phyloP scores from a whole-genome alignment of 1,140 invertebrate genomes.

The Drosophila funebris region DNA sequence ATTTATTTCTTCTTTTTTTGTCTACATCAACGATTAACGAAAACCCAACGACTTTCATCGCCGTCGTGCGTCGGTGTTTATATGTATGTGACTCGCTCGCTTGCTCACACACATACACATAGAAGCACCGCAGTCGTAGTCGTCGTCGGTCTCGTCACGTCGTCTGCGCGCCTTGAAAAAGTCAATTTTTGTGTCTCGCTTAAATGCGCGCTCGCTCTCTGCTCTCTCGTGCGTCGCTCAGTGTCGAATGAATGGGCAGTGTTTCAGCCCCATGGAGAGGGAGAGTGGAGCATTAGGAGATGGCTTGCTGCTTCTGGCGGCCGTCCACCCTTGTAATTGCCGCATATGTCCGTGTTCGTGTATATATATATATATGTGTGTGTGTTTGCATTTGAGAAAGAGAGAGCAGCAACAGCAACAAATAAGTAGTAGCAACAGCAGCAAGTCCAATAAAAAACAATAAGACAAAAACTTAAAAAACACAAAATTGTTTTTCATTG shows the following conservation, averaged over 20 bases:
- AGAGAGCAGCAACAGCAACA: constrained; percentile 55
- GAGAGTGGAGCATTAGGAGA: constrained; percentile 23
- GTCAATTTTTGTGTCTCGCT: constrained; percentile 62
- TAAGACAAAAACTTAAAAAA: constrained; percentile 61
- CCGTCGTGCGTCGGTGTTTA: constrained; percentile 64
- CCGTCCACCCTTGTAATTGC: constrained; percentile 73
- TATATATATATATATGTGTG: constrained; percentile 25
- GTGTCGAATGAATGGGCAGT: constrained; percentile 64
- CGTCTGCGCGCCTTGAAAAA: constrained; percentile 67
- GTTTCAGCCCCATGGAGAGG: constrained; percentile 19
- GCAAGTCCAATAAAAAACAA: constrained; percentile 55
- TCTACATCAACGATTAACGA: constrained; percentile 83
- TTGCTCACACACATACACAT: constrained; percentile 20
- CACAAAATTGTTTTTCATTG: constrained; percentile 57
- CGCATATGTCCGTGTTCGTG: constrained; percentile 30
- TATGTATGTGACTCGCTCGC: constrained; percentile 50
- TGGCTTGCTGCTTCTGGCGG: constrained; percentile 28
- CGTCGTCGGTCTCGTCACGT: constrained; percentile 37
- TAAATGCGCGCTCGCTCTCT: constrained; percentile 34
- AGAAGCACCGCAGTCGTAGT: constrained; percentile 33
- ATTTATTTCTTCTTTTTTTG: constrained; percentile 67
- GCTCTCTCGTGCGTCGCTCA: constrained; percentile 28
- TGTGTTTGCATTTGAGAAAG: constrained; percentile 34
- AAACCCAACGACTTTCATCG: constrained; percentile 80
- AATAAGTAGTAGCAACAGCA: constrained; percentile 46